Conservation (phyloP, 1,140 invertebrate species). For the Magallana angulata region DNA sequence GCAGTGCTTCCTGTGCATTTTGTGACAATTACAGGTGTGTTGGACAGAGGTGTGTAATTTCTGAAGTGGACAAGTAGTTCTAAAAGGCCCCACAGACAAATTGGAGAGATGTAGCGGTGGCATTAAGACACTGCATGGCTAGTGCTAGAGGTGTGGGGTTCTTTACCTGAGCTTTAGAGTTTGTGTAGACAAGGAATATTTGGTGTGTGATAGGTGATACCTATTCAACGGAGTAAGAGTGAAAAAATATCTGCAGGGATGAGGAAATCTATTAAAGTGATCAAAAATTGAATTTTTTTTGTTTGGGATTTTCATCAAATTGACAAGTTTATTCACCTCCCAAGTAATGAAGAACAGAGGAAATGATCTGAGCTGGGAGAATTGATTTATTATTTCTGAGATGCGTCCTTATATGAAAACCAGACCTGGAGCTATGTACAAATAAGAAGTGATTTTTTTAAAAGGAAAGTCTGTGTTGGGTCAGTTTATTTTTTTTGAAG, state of each 20-base stretch:
- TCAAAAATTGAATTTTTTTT: slow-evolving; percentile 20
- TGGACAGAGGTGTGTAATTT: not conserved
- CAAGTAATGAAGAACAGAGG: not conserved
- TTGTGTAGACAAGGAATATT: not conserved
- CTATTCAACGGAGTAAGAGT: not conserved
- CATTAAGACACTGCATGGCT: not conserved
- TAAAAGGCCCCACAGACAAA: not conserved
- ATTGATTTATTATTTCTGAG: slow-evolving; percentile 25
- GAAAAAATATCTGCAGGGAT: slow-evolving; percentile 9
- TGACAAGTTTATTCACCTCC: slow-evolving; percentile 30
- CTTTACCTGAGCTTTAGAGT: not conserved
- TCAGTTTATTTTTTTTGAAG: slow-evolving; percentile 6
- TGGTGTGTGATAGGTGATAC: not conserved
- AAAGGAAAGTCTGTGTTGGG: not conserved
- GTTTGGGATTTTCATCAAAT: not conserved
- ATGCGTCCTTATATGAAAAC: not conserved
- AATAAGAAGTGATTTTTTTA: not conserved
- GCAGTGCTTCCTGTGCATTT: not conserved
- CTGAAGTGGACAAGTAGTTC: not conserved
- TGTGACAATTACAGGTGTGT: not conserved
- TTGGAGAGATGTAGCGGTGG: not conserved
- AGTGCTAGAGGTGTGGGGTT: not conserved
- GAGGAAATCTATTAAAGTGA: not conserved
- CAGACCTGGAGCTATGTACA: not conserved
- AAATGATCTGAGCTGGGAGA: not conserved